Percentiles rank a stretch among this genome's conserved stretches.
Evolutionary conservation across 2,888 invertebrate species (phyloP).

Genomic region (Operophtera brumata): DNA sequence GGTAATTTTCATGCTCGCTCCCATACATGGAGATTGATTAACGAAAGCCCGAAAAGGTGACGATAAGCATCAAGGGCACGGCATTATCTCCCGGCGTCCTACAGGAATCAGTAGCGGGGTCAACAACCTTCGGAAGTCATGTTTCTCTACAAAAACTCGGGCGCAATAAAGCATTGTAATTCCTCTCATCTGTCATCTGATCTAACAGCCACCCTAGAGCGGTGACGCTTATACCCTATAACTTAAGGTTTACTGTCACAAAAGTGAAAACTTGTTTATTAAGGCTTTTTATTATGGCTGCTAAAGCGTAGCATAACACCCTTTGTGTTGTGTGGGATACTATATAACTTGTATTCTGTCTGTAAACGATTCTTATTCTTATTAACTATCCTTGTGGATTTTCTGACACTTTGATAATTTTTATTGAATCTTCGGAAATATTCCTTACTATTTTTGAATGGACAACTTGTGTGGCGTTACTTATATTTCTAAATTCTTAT

Average conservation of each 20-base stretch:
- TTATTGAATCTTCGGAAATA: slow-evolving; percentile 5
- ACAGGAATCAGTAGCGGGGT: slow-evolving; percentile 66
- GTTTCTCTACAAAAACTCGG: slow-evolving; percentile 60
- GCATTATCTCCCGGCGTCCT: slow-evolving; percentile 56
- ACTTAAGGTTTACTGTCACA: slow-evolving; percentile 70
- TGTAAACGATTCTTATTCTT: slow-evolving; percentile 48
- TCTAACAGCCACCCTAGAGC: slow-evolving; percentile 59
- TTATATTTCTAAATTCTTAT: no score
- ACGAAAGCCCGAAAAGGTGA: slow-evolving; percentile 50
- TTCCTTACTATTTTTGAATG: neutral
- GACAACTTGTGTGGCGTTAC: slow-evolving; percentile 2
- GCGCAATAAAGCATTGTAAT: slow-evolving; percentile 67
- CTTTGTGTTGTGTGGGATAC: slow-evolving; percentile 48
- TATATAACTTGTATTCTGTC: slow-evolving; percentile 53
- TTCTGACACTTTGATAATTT: slow-evolving; percentile 11
- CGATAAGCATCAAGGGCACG: slow-evolving; percentile 55
- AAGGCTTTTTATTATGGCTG: slow-evolving; percentile 59
- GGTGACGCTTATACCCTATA: slow-evolving; percentile 60
- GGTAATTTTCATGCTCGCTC: slow-evolving; percentile 32
- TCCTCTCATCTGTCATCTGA: slow-evolving; percentile 71
- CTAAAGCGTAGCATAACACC: slow-evolving; percentile 43
- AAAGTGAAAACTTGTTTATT: slow-evolving; percentile 59
- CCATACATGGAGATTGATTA: slow-evolving; percentile 47
- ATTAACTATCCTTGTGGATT: slow-evolving; percentile 33
- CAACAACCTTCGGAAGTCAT: slow-evolving; percentile 62